A percentile compares a stretch with the other conserved stretches of the same genome.
Conservation (phyloP, 2,113 vertebrate genomes). For the Chlamydotis undulata region DNA sequence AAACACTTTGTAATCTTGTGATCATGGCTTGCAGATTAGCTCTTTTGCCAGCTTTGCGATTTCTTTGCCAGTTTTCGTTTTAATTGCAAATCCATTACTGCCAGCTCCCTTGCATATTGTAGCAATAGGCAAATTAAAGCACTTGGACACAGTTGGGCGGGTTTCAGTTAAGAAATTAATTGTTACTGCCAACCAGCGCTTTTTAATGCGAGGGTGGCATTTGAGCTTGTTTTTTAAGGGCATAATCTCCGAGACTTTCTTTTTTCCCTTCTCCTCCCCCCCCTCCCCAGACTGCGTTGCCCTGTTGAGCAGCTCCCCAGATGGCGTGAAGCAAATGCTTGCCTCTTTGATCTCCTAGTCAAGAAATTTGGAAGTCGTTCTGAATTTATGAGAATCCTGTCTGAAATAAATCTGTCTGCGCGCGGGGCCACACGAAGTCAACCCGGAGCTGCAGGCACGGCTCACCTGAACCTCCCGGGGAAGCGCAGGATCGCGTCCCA, state of each 20-base stretch:
- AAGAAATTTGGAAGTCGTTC: constrained; percentile 69
- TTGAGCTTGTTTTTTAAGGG: constrained; percentile 52
- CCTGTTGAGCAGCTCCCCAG: constrained; percentile 53
- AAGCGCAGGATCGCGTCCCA: neutral
- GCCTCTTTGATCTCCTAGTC: constrained; percentile 65
- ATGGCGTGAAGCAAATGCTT: constrained; percentile 49
- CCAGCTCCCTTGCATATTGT: constrained; percentile 69
- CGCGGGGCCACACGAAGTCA: constrained; percentile 5
- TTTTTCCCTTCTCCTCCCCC: constrained; percentile 25
- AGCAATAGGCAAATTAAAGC: constrained; percentile 73
- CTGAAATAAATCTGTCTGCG: constrained; percentile 57
- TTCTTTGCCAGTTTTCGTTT: constrained; percentile 71
- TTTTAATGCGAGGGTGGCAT: constrained; percentile 66
- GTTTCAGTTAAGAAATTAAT: constrained; percentile 70
- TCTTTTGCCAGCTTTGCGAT: constrained; percentile 73
- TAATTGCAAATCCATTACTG: constrained; percentile 73
- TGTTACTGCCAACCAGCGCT: constrained; percentile 60
- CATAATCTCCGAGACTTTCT: constrained; percentile 52
- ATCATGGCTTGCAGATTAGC: constrained; percentile 70
- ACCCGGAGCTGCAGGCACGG: constrained; percentile 2
- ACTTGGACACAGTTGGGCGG: constrained; percentile 67
- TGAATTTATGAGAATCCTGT: constrained; percentile 61
- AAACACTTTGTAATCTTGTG: constrained; percentile 72
- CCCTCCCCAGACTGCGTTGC: constrained; percentile 27
- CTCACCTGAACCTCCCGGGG: constrained; percentile 38